Base-by-base conservation (phyloP, 2,888 invertebrate species). In the Boloria euphrosyne region DNA sequence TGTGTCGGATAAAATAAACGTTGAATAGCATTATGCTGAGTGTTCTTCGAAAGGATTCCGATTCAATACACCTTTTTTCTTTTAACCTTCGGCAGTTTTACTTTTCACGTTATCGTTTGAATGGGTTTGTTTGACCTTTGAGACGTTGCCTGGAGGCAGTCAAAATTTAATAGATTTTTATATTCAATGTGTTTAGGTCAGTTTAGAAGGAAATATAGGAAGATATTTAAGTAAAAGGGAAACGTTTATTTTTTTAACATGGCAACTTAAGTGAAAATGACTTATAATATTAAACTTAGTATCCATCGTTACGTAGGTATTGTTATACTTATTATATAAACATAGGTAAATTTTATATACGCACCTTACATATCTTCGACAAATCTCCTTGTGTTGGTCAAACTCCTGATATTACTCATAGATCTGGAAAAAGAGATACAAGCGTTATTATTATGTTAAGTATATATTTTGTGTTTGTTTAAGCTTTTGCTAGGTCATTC, bases 21-120 rank as follows among this genome's bases (percentile, higher is more conserved):
- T 78, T 70, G 81, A 82, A 84, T 84, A 82, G 79, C 80, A 84
- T 86, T 85, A 85, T 80, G 75, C 81, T 67, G 74, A 83, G 81
- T 79, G 80, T 81, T 81, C 82, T 81, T 75, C 68, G 78, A 82
- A 83, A 80, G 80, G 82, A 82, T 84, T 85, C 80, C 79, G 78
- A 82, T 82, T 85, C 81, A 80, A 82, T 78, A 78, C 74, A 68
- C 71, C 75, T 75, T 74, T 77, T 78, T 74, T 66, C 64, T 73
- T 67, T 71, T 67, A 71, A 73, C 70, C 70, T 68, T 67, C 50
- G 60, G 53, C 67, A 62, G 58, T 62, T 71, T 65, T 65, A 66
- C 62, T 63, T 66, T 67, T 66, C 51, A 18, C 38, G 67, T 68
- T 71, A 71, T 70, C 69, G 43, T 63, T 66, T 61, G 55, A 68